A percentile compares a stretch with the other conserved stretches of the same genome.
Evolutionary conservation across 2,797 vertebrate species (phyloP).

Genomic region (Chloroceryle amazona): DNA sequence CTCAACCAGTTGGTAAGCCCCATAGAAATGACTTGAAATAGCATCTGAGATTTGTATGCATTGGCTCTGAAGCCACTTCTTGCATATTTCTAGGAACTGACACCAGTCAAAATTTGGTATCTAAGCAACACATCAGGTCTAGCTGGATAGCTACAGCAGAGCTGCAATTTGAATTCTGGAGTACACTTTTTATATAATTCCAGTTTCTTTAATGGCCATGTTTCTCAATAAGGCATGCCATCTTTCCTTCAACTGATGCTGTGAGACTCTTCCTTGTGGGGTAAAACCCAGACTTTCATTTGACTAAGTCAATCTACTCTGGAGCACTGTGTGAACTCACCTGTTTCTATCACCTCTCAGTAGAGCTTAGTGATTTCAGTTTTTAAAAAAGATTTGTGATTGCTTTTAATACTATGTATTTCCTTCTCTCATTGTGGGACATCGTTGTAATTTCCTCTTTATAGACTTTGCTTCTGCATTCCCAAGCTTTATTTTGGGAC

Average conservation of each 20-base stretch:
- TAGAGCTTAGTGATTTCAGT: background rate
- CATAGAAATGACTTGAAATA: background rate
- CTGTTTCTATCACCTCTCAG: background rate
- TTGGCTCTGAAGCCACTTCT: background rate
- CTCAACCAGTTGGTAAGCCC: background rate
- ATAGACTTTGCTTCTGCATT: background rate
- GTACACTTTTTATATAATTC: background rate
- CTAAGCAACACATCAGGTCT: background rate
- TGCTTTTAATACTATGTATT: background rate
- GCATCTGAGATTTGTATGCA: background rate
- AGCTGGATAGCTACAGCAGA: background rate
- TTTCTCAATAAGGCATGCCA: background rate
- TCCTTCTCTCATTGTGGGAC: background rate
- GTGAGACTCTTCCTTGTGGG: background rate
- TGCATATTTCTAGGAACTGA: background rate
- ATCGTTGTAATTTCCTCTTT: background rate
- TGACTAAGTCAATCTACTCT: background rate
- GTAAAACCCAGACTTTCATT: background rate
- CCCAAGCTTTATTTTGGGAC: background rate
- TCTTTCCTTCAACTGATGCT: background rate
- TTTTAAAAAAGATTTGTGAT: slow-evolving; percentile 30
- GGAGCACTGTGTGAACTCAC: background rate
- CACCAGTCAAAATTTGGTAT: background rate
- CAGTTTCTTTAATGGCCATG: background rate
- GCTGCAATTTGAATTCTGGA: background rate